These are phyloP conservation scores for Halocynthia aurantium DNA, from an alignment of 23 tunicate genomes.

Conservation along the genomic window DNA sequence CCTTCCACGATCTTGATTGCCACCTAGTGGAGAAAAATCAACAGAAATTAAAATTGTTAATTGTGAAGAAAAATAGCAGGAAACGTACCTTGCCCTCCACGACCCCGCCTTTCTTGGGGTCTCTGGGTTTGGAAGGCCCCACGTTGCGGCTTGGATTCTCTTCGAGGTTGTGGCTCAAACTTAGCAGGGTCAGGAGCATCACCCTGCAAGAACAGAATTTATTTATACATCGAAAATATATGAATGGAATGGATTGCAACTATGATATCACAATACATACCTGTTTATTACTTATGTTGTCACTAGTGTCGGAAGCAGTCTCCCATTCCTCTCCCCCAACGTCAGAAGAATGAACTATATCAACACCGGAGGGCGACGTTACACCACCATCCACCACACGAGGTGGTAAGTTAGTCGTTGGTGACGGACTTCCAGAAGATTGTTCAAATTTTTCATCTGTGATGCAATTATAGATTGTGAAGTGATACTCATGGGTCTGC, in stretches of 20 bases:
- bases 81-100: conserved; percentile 28
- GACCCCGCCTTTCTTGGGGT: conserved; percentile 14
- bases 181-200: neutral
- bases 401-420: neutral
- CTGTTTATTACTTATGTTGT: neutral
- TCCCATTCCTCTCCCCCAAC: conserved; percentile 82
- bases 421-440: conserved; percentile 4
- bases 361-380: conserved; percentile 7
- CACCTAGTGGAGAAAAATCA: neutral
- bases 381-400: conserved; percentile 3
- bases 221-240: too few species aligned
- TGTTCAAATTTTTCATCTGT: too few species aligned
- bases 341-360: conserved; percentile 30
- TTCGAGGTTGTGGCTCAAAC: neutral
- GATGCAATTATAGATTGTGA: too few species aligned
- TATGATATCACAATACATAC: too few species aligned
- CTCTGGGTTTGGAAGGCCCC: conserved; percentile 29
- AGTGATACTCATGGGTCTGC: conserved; percentile 2
- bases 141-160: conserved; percentile 26
- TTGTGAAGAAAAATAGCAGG: neutral
- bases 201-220: too few species aligned
- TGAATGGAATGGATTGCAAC: too few species aligned
- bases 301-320: conserved; percentile 72
- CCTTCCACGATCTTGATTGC: neutral
- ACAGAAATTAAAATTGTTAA: neutral